Base-by-base conservation (phyloP, 1,140 invertebrate genomes). In the Adoxophyes honmai region DNA sequence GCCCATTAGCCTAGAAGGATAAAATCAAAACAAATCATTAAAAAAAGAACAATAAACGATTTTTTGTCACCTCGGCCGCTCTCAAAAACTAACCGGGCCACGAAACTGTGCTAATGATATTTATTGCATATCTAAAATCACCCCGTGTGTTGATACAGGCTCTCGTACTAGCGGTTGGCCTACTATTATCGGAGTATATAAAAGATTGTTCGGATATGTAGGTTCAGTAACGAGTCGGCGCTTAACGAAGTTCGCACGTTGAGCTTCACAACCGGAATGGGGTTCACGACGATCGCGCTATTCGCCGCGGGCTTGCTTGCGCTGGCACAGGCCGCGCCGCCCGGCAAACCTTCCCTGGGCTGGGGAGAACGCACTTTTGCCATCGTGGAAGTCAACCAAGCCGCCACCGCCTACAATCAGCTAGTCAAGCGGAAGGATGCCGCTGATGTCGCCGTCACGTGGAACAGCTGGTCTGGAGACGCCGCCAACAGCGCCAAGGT, bases 301-400 rank as follows among this genome's bases (percentile, higher is more conserved):
- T 68, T 77, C 55, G 10, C 82, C 53, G 72, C 70, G 18, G 60
- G 61, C 52, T 64, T 82, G 14, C 52, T 83, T 21, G 81, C 73
- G 38, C 18, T 73, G 8, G 78, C 61, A 11, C 57, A 74, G 34
- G 78, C 73, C 58, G 80, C 68, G 16, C 83, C 85, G 34, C 85
- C 85, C 0, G 85, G 85, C 6, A 86, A 80, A 52, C 83, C 85
- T 1, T 66, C 66, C 18, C 66, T 86, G 5, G 85, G 85, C 57
- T 88, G 85, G 85, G 85, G 83, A 0, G 83, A 88, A 57, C 64
- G 85, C 21, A 78, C 73, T 51, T 88, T 88, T 66, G 81, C 85
- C 6, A 86, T 88, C 55, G 71, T 88, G 4, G 85, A 88, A 70
- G 85, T 88, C 35, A 88, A 88, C 57, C 85, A 88, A 58, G 85